Evolutionary conservation across 2,113 vertebrate genomes (phyloP).

Genomic region (Gallinago undulata): DNA sequence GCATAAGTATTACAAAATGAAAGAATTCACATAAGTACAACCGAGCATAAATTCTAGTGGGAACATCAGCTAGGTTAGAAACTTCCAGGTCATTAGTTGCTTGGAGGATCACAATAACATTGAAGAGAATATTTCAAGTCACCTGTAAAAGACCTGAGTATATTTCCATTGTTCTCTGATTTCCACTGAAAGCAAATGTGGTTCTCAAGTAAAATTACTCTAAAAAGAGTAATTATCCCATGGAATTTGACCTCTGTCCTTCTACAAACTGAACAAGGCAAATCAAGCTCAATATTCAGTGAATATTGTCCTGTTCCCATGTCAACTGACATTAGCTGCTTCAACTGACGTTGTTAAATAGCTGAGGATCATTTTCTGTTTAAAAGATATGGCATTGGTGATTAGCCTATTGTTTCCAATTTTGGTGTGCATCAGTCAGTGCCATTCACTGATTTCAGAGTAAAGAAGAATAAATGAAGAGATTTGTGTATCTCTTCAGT

Average conservation of each 20-base stretch:
- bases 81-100: neutral
- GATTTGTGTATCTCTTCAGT: neutral
- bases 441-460: neutral
- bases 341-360: neutral
- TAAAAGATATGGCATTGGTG: neutral
- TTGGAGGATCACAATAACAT: neutral
- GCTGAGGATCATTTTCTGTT: neutral
- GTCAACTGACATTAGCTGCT: neutral
- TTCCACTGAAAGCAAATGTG: neutral
- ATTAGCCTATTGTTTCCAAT: neutral
- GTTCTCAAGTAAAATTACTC: neutral
- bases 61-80: neutral
- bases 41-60: neutral
- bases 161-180: neutral
- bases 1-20: neutral
- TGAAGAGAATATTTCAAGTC: neutral
- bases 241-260: neutral
- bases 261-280: neutral
- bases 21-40: neutral
- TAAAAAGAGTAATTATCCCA: neutral
- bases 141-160: neutral
- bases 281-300: neutral
- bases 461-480: neutral
- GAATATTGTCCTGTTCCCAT: neutral
- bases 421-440: neutral